Evolutionary conservation across 2,888 invertebrate genomes (phyloP), one percentile per base, ranked within the genome.

Genomic region (Heliconius ismenius): DNA sequence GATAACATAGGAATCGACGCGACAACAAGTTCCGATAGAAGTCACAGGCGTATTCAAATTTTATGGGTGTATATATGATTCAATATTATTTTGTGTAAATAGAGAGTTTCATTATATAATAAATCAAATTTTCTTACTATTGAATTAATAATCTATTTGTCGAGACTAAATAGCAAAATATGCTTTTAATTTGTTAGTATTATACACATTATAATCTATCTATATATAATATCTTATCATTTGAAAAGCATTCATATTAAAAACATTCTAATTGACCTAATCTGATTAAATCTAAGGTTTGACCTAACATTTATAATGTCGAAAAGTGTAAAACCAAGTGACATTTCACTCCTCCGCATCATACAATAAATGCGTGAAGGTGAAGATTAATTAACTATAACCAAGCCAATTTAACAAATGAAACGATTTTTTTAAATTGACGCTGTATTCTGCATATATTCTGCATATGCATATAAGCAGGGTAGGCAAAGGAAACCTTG

Each of bases 1-100:
- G 75, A 76, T 70, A 76, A 54, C 70, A 64, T 60, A 64, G 72
- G 69, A 73, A 73, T 76, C 65, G 72, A 65, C 72, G 7, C 64
- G 72, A 72, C 72, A 24, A 64, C 24, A 58, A 58, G 65, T 65
- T 76, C 76, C 76, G 76, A 60, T 58, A 72, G 39, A 76, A 76
- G 58, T 73, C 60, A 58, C 65, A 54, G 49, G 43, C 69, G 54
- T 72, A 54, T 65, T 72, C 64, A 70, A 54, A 76, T 70, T 70
- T 62, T n/a, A 70, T 15, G 28, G 10, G 7, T 32, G 32, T 70
- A n/a, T 70, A n/a, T 70, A 58, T n/a, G 54, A 69, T 13, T 54
- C 28, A 32, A 54, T 69, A 54, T n/a, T 3, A 36, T 54, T n/a
- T 13, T 24, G 15, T 58, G 1, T n/a, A n/a, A n/a, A 4, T 21